These are phyloP conservation scores for Mythimna impura DNA, from an alignment of 2,888 invertebrate genomes.

Conservation along the genomic window DNA sequence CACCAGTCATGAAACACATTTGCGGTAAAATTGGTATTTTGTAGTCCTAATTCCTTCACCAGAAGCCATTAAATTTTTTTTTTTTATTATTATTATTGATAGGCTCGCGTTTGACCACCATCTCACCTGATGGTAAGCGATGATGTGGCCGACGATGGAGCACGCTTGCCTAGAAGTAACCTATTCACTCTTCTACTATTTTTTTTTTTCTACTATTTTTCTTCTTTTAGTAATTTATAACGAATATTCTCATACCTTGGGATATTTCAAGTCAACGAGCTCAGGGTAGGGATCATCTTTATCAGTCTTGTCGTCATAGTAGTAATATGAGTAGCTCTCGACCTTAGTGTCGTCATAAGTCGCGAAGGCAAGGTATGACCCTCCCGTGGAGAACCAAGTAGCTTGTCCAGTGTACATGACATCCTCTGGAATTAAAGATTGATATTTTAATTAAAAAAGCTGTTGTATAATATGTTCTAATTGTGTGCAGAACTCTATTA, in stretches of 20 bases:
- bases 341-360: slow-evolving; percentile 93
- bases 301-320: slow-evolving; percentile 91
- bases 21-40: neutral
- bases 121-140: too few relatives aligned
- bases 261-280: slow-evolving; percentile 92
- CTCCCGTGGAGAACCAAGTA: slow-evolving; percentile 95
- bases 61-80: too few relatives aligned
- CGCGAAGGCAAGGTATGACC: slow-evolving; percentile 92
- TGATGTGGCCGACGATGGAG: too few relatives aligned
- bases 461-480: too few relatives aligned
- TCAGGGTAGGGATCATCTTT: slow-evolving; percentile 92
- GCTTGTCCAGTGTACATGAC: slow-evolving; percentile 93
- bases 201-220: too few relatives aligned
- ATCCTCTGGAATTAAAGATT: slow-evolving; percentile 91
- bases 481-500: too few relatives aligned
- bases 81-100: too few relatives aligned
- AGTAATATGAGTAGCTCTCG: slow-evolving; percentile 91
- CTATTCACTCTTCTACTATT: too few relatives aligned
- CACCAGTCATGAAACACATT: too few relatives aligned
- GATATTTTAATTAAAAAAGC: neutral
- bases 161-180: too few relatives aligned
- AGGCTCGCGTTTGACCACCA: too few relatives aligned
- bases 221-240: neutral
- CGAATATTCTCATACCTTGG: slow-evolving; percentile 85
- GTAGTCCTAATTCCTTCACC: neutral